phyloP scores from a whole-genome alignment of 2,113 vertebrate species.

The Nesoenas mayeri region DNA sequence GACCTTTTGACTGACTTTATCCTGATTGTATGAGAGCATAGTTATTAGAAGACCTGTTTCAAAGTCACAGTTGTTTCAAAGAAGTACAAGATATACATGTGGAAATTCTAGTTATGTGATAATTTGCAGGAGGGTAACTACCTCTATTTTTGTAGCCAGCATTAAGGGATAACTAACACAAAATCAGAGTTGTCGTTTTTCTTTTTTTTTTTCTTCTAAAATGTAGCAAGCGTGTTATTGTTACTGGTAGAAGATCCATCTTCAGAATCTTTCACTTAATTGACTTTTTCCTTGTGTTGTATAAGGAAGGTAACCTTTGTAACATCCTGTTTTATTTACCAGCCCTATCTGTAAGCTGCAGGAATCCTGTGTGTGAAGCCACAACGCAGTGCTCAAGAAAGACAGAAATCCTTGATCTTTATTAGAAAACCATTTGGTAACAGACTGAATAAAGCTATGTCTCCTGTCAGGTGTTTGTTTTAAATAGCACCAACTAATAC shows the following conservation, averaged over 20 bases:
- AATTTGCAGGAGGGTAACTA: not conserved
- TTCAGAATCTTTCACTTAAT: not conserved
- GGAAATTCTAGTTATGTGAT: not conserved
- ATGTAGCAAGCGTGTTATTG: not conserved
- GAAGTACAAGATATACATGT: not conserved
- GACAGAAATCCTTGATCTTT: not conserved
- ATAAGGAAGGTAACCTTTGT: not conserved
- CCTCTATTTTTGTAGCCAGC: not conserved
- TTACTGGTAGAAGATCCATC: not conserved
- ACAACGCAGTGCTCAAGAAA: not conserved
- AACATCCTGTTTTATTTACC: conserved; percentile 2
- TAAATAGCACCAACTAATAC: not conserved
- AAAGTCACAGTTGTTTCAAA: not conserved
- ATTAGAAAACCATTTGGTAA: not conserved
- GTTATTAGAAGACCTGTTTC: not conserved
- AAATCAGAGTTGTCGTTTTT: not conserved
- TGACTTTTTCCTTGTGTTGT: not conserved
- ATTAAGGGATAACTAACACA: not conserved
- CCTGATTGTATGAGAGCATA: accelerated
- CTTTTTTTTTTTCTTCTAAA: not conserved
- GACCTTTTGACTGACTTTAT: not conserved
- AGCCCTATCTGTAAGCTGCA: not conserved
- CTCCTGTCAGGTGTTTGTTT: not conserved
- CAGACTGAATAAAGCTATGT: not conserved
- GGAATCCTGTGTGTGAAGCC: not conserved